Evolutionary conservation across 2,888 invertebrate species (phyloP).

Genomic region (Synanthedon myopaeformis): DNA sequence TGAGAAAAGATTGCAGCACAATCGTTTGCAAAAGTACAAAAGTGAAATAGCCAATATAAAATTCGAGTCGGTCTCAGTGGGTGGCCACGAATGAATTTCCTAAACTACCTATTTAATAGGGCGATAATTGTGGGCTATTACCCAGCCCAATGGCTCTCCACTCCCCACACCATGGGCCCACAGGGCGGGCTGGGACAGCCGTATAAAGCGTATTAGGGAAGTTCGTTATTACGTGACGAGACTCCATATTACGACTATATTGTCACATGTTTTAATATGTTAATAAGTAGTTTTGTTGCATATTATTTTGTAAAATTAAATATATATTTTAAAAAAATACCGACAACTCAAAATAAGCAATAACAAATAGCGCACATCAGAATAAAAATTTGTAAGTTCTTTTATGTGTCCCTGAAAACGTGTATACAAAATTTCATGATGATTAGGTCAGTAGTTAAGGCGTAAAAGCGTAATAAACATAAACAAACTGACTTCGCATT

Average conservation of each 20-base stretch:
- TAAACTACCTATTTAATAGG: constrained; percentile 55
- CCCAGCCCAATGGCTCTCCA: constrained; percentile 15
- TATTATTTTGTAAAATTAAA: too few species aligned
- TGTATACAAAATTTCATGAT: too few species aligned
- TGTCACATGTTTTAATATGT: background rate
- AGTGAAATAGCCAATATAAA: constrained; percentile 2
- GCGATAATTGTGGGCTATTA: constrained; percentile 59
- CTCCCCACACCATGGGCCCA: constrained; percentile 1
- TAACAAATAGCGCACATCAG: too few species aligned
- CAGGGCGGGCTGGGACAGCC: background rate
- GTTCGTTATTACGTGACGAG: background rate
- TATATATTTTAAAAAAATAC: background rate
- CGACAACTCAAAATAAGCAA: constrained; percentile 18
- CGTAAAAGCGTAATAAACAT: too few species aligned
- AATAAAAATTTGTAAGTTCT: too few species aligned
- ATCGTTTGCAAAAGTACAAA: too few species aligned
- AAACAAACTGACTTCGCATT: too few species aligned
- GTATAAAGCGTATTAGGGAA: background rate
- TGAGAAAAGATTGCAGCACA: too few species aligned
- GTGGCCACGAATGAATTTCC: constrained; percentile 31
- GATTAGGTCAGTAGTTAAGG: too few species aligned
- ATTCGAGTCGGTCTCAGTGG: constrained; percentile 20
- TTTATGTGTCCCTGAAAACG: too few species aligned
- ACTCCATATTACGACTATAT: background rate
- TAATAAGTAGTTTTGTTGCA: background rate